Evolutionary conservation across 2,888 invertebrate genomes (phyloP), one percentile per base, ranked within the genome.

Genomic region (Exocentrus adspersus): DNA sequence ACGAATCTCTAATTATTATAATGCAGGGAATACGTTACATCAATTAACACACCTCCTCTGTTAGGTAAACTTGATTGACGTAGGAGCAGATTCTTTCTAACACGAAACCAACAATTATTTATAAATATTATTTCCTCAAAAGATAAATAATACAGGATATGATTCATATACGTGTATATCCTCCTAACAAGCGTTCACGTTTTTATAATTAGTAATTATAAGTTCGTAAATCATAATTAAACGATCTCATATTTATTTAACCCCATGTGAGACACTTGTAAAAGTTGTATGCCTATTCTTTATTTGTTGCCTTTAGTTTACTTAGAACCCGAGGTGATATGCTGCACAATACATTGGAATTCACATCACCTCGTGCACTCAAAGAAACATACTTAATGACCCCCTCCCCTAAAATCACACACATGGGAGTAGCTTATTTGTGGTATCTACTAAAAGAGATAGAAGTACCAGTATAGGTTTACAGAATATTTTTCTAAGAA

Each of bases 321-420:
- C 24, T 21, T n/a, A n/a, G n/a, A n/a, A n/a, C n/a, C n/a, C n/a
- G n/a, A n/a, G n/a, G n/a, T n/a, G n/a, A n/a, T n/a, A n/a, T 41
- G 28, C 16, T 42, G 32, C 41, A 46, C 24, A 12, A 53, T 53
- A 20, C 53, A 41, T 53, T 32, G 42, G 53, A 16, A 42, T 42
- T 53, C 41, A 53, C 53, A 53, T 53, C 53, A n/a, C n/a, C n/a
- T n/a, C n/a, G n/a, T n/a, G n/a, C n/a, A n/a, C n/a, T n/a, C n/a
- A n/a, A n/a, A n/a, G n/a, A n/a, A n/a, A n/a, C n/a, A n/a, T n/a
- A n/a, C n/a, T n/a, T n/a, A n/a, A n/a, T n/a, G n/a, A n/a, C n/a
- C n/a, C n/a, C n/a, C n/a, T n/a, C n/a, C n/a, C n/a, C n/a, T n/a
- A n/a, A n/a, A n/a, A n/a, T n/a, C n/a, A n/a, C n/a, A n/a, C n/a